Conservation (phyloP, 37 sponge, comb jelly and placozoan genomes). For the Petrosia ficiformis region DNA sequence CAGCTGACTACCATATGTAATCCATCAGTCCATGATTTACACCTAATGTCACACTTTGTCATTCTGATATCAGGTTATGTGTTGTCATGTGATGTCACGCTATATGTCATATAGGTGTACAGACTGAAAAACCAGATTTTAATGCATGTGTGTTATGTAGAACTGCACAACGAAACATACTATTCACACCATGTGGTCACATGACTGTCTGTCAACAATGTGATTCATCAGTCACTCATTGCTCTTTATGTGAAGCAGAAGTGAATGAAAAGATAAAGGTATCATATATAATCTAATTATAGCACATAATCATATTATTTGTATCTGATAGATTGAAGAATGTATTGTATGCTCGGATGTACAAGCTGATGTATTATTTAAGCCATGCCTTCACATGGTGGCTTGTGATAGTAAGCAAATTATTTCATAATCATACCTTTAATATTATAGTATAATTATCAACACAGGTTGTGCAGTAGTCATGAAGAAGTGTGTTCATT, state of each 20-base stretch:
- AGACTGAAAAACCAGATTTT: too few species aligned
- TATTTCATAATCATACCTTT: neutral
- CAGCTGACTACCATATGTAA: neutral
- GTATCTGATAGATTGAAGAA: constrained; percentile 73
- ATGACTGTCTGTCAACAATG: constrained; percentile 73
- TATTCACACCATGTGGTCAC: constrained; percentile 94
- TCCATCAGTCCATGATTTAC: constrained; percentile 2
- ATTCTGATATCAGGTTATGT: too few species aligned
- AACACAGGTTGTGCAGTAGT: constrained; percentile 52
- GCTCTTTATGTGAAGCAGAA: constrained; percentile 73
- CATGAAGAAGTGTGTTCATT: constrained; percentile 79
- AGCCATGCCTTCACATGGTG: constrained; percentile 90
- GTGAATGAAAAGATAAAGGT: constrained; percentile 31
- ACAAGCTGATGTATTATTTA: constrained; percentile 68
- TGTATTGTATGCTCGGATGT: constrained; percentile 88
- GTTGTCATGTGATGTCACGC: too few species aligned
- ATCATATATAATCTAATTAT: neutral
- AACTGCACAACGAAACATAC: constrained; percentile 49
- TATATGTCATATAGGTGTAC: too few species aligned
- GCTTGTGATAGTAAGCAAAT: constrained; percentile 78
- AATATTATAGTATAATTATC: neutral
- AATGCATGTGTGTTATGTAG: constrained; percentile 73
- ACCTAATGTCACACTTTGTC: too few species aligned
- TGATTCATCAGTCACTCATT: constrained; percentile 64
- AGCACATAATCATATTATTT: neutral